phyloP scores from a whole-genome alignment of 2,888 invertebrate genomes.

The Spilarctia lutea region DNA sequence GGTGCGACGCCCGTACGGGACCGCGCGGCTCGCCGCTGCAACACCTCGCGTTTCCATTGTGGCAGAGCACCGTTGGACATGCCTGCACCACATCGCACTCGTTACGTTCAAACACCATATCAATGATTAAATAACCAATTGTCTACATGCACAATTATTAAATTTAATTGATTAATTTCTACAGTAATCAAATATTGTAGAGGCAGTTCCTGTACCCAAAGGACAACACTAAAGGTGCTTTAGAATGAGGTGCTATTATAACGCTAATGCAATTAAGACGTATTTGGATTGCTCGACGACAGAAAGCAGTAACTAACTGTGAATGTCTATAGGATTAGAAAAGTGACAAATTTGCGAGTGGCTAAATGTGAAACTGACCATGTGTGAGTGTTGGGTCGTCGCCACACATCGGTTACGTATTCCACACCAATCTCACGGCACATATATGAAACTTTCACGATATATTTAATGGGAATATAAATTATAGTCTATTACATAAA shows the following conservation, averaged over 20 bases:
- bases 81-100: conserved; percentile 54
- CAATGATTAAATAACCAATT: not conserved
- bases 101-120: not conserved
- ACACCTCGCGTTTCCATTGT: conserved; percentile 94
- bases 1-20: conserved; percentile 60
- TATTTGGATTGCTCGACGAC: not conserved
- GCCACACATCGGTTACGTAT: not conserved
- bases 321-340: conserved; percentile 24
- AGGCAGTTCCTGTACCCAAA: not conserved
- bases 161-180: not conserved
- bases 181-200: not conserved
- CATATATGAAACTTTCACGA: not conserved
- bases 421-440: not conserved
- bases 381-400: not conserved
- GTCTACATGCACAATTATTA: not conserved
- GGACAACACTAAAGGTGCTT: not conserved
- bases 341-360: conserved; percentile 27
- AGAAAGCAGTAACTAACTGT: not conserved
- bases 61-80: conserved; percentile 87
- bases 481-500: conserved; percentile 9
- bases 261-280: not conserved
- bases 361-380: conserved; percentile 24
- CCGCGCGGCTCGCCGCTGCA: conserved; percentile 89
- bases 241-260: not conserved
- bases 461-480: conserved; percentile 4